Evolutionary conservation across 2,113 vertebrate species (phyloP).

Genomic region (Odontophorus gujanensis): DNA sequence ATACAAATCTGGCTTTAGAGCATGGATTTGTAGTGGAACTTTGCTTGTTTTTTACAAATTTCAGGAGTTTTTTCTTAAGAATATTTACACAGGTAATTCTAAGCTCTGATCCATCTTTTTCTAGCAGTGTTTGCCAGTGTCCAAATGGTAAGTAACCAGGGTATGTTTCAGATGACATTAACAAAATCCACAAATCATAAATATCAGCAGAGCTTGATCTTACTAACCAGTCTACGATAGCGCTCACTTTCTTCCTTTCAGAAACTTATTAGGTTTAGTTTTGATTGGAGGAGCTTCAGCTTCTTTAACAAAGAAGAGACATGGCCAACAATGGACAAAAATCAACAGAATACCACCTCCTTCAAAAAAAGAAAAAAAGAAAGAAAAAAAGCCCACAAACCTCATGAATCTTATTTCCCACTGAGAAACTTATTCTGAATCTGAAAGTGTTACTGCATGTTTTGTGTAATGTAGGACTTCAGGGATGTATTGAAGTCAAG

Average conservation of each 20-base stretch:
- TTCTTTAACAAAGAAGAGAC: neutral
- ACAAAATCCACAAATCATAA: fast-evolving
- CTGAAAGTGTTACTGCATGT: neutral
- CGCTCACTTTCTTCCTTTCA: neutral
- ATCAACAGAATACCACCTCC: neutral
- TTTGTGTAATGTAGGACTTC: neutral
- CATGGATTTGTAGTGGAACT: neutral
- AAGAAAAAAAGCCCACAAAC: neutral
- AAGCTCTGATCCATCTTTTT: neutral
- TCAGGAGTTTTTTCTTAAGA: neutral
- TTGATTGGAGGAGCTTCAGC: neutral
- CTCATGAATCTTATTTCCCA: neutral
- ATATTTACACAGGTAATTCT: neutral
- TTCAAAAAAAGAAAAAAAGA: neutral
- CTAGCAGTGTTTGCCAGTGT: neutral
- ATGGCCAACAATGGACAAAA: neutral
- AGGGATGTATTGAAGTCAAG: neutral
- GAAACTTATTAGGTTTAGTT: neutral
- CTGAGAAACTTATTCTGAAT: neutral
- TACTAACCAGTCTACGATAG: neutral
- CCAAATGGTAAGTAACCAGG: fast-evolving
- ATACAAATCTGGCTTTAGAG: neutral
- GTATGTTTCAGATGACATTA: neutral
- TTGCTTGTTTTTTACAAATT: neutral
- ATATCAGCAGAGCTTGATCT: neutral